These are phyloP conservation scores for Heliconius himera DNA, from an alignment of 1,140 invertebrate species.

Conservation along the genomic window DNA sequence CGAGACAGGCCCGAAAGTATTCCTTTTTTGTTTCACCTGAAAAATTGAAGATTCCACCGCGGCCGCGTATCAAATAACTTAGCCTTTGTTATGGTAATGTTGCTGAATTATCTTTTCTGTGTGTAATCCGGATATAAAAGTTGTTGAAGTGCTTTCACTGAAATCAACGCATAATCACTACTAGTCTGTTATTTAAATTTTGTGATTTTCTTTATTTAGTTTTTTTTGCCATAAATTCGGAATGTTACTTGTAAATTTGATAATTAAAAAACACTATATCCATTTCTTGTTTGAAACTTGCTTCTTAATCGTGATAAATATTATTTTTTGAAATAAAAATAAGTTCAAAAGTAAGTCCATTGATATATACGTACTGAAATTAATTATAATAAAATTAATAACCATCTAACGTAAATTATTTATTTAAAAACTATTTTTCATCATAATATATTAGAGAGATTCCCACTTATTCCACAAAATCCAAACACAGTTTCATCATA, in stretches of 20 bases:
- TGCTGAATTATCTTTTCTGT: constrained; percentile 63
- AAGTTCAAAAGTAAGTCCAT: too few relatives aligned
- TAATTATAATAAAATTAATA: too few relatives aligned
- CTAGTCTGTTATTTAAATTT: constrained; percentile 4
- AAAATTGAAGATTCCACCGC: constrained; percentile 60
- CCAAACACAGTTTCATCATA: constrained; percentile 13
- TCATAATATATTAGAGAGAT: not conserved
- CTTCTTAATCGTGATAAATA: too few relatives aligned
- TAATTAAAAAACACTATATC: too few relatives aligned
- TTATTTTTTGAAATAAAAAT: too few relatives aligned
- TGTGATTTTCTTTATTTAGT: not conserved
- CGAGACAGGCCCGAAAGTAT: constrained; percentile 40
- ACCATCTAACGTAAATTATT: too few relatives aligned
- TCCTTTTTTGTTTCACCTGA: constrained; percentile 58
- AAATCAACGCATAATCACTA: constrained; percentile 15
- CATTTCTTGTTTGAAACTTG: too few relatives aligned
- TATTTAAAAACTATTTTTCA: not conserved
- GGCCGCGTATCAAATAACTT: constrained; percentile 69
- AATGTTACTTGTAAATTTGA: too few relatives aligned
- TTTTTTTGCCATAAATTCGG: not conserved
- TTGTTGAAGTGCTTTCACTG: constrained; percentile 49
- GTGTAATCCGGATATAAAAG: constrained; percentile 65
- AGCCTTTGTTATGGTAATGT: constrained; percentile 75
- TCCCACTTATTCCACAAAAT: constrained; percentile 15
- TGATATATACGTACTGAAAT: too few relatives aligned